These are phyloP conservation scores for Torymus aiolomorphi DNA, from an alignment of 2,888 invertebrate genomes.

Conservation along the genomic window DNA sequence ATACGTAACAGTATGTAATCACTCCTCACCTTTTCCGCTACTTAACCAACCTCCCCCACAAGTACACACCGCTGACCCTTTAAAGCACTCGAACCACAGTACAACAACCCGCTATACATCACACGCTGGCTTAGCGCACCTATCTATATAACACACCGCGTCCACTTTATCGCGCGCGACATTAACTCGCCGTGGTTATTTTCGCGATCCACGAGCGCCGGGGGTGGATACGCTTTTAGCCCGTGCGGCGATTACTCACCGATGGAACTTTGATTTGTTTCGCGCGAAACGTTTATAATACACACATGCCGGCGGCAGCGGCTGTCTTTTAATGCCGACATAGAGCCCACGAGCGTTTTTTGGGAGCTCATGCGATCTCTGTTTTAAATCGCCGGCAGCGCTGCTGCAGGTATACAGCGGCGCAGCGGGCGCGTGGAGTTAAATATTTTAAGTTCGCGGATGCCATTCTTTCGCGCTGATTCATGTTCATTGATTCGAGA, in stretches of 20 bases:
- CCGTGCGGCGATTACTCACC: slow-evolving; percentile 17
- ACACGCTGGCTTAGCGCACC: no score
- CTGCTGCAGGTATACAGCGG: not conserved
- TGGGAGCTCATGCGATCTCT: not conserved
- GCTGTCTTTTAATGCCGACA: no score
- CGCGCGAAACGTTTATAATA: not conserved
- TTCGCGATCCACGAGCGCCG: slow-evolving; percentile 5
- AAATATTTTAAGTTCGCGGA: slow-evolving; percentile 9
- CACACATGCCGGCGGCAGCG: no score
- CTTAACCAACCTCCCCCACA: no score
- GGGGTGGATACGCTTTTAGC: slow-evolving; percentile 43
- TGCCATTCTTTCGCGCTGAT: slow-evolving; percentile 4
- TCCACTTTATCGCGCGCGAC: not conserved
- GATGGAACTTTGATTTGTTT: slow-evolving; percentile 42
- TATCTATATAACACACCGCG: no score
- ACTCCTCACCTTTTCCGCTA: no score
- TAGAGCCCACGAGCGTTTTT: not conserved
- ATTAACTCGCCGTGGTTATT: slow-evolving; percentile 18
- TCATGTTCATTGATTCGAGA: not conserved
- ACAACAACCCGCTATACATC: no score
- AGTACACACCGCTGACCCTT: no score
- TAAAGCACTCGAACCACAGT: no score
- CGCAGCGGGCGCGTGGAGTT: no score
- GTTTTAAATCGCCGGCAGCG: not conserved
- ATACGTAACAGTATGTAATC: no score